phyloP scores from a whole-genome alignment of 1,140 invertebrate species.

The Scaptomyza pallida region DNA sequence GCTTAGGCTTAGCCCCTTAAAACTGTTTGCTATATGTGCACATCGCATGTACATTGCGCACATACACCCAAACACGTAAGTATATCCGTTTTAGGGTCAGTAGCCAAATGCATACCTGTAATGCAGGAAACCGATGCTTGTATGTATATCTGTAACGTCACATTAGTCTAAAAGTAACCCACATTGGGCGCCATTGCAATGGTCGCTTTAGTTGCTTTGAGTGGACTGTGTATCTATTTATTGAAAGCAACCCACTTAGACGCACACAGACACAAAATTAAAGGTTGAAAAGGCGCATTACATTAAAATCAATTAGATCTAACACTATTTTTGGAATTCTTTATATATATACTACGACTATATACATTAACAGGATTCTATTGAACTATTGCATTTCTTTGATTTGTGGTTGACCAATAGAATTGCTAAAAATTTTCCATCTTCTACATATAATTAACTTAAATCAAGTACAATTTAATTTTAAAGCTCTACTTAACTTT shows the following conservation, averaged over 20 bases:
- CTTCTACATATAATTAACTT: background rate
- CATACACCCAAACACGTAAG: constrained; percentile 9
- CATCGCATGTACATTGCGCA: background rate
- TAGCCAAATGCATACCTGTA: constrained; percentile 10
- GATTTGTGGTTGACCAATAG: background rate
- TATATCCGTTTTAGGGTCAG: constrained; percentile 51
- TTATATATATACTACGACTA: too few relatives aligned
- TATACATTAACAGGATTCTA: too few relatives aligned
- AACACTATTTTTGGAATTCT: too few relatives aligned
- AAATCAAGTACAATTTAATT: background rate
- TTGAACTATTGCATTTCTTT: too few relatives aligned
- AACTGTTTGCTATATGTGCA: too few relatives aligned
- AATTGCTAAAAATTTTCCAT: background rate
- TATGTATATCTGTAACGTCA: background rate
- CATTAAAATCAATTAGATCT: too few relatives aligned
- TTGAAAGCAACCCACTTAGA: background rate
- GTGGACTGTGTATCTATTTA: too few relatives aligned
- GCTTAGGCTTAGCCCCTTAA: constrained; percentile 35
- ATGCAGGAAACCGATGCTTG: background rate
- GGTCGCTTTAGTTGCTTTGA: too few relatives aligned
- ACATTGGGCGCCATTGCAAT: constrained; percentile 3
- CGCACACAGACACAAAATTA: background rate
- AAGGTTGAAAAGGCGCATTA: background rate
- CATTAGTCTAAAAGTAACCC: background rate
- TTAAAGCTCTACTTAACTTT: constrained; percentile 5